Evolutionary conservation across 2,888 invertebrate species (phyloP).

Genomic region (Omphaloscelis lunosa): DNA sequence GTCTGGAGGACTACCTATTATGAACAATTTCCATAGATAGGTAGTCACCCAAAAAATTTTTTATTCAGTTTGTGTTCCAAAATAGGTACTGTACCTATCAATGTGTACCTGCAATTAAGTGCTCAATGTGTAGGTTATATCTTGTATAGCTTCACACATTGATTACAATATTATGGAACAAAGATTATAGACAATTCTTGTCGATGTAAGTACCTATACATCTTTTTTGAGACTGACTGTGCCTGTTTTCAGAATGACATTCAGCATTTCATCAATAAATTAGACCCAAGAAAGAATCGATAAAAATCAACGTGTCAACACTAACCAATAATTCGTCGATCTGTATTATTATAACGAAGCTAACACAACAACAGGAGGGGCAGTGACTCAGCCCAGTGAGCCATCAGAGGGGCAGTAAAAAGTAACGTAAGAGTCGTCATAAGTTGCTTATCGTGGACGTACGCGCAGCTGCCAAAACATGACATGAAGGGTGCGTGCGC

Average conservation of each 20-base stretch:
- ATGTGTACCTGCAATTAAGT: too few relatives aligned
- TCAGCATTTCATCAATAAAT: constrained; percentile 22
- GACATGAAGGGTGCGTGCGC: constrained; percentile 56
- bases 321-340: constrained; percentile 41
- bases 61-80: too few relatives aligned
- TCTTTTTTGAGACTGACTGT: too few relatives aligned
- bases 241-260: not conserved
- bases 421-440: constrained; percentile 53
- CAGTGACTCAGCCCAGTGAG: constrained; percentile 44
- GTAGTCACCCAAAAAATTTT: too few relatives aligned
- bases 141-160: too few relatives aligned
- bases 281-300: constrained; percentile 24
- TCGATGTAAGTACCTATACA: too few relatives aligned
- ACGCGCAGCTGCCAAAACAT: constrained; percentile 76
- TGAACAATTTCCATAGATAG: too few relatives aligned
- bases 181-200: too few relatives aligned
- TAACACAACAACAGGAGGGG: constrained; percentile 45
- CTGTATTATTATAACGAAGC: constrained; percentile 55
- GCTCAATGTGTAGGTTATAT: too few relatives aligned
- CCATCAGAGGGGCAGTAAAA: constrained; percentile 47
- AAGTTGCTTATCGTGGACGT: constrained; percentile 66
- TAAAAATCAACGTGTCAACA: constrained; percentile 48
- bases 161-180: too few relatives aligned
- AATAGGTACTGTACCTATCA: too few relatives aligned
- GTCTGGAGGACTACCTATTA: too few relatives aligned